A percentile compares a stretch with the other conserved stretches of the same genome.
Conservation (phyloP, 2,797 vertebrate species). For the Microctenopoma steveboyesi region DNA sequence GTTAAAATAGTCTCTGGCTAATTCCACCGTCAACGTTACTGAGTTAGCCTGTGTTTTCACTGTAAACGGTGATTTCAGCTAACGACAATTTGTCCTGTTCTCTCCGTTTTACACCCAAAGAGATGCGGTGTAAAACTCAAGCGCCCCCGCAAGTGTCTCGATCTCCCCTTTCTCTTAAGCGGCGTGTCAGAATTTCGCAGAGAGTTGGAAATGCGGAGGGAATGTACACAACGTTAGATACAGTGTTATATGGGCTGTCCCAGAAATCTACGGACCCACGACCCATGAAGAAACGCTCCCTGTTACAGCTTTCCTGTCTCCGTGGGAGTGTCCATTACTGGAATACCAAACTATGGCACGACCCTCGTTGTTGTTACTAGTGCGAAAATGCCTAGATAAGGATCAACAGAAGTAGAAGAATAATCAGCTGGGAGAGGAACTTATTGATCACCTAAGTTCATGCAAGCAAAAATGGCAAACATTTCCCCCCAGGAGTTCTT, state of each 20-base stretch:
- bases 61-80: conserved; percentile 5
- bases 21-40: conserved; percentile 3
- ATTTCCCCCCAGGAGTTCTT: not conserved
- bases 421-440: not conserved
- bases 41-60: conserved; percentile 13
- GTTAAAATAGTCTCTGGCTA: conserved; percentile 10
- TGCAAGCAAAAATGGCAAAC: not conserved
- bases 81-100: not conserved
- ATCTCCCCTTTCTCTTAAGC: not conserved
- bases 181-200: not conserved
- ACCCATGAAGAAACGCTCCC: conserved; percentile 23
- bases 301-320: conserved; percentile 40
- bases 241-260: conserved; percentile 19
- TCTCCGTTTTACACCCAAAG: not conserved
- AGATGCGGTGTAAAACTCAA: not conserved
- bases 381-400: not conserved
- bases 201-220: not conserved
- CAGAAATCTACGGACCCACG: conserved; percentile 13
- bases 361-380: not conserved
- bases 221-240: conserved; percentile 25
- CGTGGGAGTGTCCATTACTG: conserved; percentile 62
- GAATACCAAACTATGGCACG: conserved; percentile 31
- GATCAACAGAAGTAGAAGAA: no score
- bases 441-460: not conserved
- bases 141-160: not conserved